Evolutionary conservation across 2,888 invertebrate genomes (phyloP).

Genomic region (Andrena haemorrhoa): DNA sequence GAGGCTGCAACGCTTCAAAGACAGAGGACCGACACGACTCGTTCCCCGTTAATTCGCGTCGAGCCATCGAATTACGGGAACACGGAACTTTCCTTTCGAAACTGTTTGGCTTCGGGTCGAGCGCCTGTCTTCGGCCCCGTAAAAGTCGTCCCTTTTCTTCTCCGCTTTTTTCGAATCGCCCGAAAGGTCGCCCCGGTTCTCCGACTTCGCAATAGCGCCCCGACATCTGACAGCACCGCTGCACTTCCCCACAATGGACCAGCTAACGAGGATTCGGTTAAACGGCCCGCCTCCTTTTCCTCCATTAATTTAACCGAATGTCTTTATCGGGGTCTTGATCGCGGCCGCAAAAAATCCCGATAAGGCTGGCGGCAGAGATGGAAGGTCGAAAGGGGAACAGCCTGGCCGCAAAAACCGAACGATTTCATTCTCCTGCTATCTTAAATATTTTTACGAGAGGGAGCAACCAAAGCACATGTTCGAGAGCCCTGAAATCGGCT

Average conservation of each 20-base stretch:
- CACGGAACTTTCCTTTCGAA: slow-evolving; percentile 29
- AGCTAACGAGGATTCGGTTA: slow-evolving; percentile 37
- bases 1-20: not conserved
- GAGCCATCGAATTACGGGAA: slow-evolving; percentile 37
- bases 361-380: not conserved
- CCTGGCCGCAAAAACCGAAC: not conserved
- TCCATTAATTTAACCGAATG: slow-evolving; percentile 40
- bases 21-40: not conserved
- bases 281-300: slow-evolving; percentile 12
- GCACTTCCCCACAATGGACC: slow-evolving; percentile 38
- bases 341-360: slow-evolving; percentile 12
- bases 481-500: not conserved
- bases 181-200: slow-evolving; percentile 9
- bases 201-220: not conserved
- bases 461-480: not conserved
- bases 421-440: not conserved
- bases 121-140: slow-evolving; percentile 1
- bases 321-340: slow-evolving; percentile 7
- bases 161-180: not conserved
- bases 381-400: not conserved
- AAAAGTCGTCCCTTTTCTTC: slow-evolving; percentile 8
- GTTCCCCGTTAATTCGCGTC: slow-evolving; percentile 33
- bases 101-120: slow-evolving; percentile 28
- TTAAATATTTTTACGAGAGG: not conserved
- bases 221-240: slow-evolving; percentile 30